Conservation (phyloP, 37 sponge, comb jelly and placozoan species). For the Bolinopsis microptera region DNA sequence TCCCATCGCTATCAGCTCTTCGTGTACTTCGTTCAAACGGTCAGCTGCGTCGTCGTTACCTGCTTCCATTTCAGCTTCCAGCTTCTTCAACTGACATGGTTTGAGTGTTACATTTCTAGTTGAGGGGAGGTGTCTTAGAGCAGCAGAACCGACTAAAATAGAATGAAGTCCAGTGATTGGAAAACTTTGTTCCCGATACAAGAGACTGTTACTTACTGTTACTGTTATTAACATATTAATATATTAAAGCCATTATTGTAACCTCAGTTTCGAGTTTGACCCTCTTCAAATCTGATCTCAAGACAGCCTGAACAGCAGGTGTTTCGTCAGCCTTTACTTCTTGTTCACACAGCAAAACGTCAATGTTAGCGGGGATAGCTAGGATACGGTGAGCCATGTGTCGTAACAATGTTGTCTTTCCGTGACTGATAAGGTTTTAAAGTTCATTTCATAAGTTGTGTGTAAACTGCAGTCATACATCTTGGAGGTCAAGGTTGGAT, state of each 20-base stretch:
- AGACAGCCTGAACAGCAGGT: slow-evolving; percentile 88
- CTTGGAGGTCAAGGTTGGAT: not conserved
- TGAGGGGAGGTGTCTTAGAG: too few species aligned
- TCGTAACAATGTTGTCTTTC: slow-evolving; percentile 92
- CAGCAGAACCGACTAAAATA: too few species aligned
- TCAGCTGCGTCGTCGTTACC: slow-evolving; percentile 74
- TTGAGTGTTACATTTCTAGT: not conserved
- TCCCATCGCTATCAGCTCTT: slow-evolving; percentile 91
- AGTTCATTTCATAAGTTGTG: too few species aligned
- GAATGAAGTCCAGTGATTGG: not conserved
- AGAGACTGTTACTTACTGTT: too few species aligned
- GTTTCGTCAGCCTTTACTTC: slow-evolving; percentile 86
- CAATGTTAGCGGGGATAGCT: slow-evolving; percentile 87
- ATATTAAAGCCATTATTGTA: too few species aligned
- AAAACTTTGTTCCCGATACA: not conserved
- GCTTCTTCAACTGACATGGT: slow-evolving; percentile 66
- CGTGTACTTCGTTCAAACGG: slow-evolving; percentile 72
- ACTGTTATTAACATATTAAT: too few species aligned
- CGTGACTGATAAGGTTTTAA: slow-evolving; percentile 71
- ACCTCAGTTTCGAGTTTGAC: slow-evolving; percentile 79
- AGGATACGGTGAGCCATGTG: slow-evolving; percentile 89
- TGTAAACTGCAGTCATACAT: not conserved
- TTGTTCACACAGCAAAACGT: slow-evolving; percentile 93
- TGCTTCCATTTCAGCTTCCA: slow-evolving; percentile 67
- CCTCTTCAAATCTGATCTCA: slow-evolving; percentile 83